phyloP scores from a whole-genome alignment of 1,140 invertebrate species.

The Zaprionus davidi region DNA sequence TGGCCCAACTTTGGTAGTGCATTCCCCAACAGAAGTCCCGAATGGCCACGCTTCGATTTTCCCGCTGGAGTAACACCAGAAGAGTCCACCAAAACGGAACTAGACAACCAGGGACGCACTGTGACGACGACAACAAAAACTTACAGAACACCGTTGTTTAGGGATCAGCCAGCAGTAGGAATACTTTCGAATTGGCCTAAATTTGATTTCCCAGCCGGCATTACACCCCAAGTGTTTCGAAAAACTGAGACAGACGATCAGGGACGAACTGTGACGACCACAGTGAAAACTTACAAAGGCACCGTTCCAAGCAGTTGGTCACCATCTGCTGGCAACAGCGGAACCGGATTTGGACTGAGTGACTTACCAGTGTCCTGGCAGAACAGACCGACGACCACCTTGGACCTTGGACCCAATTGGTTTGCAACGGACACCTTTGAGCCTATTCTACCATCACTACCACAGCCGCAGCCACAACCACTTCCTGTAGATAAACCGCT shows the following conservation, averaged over 20 bases:
- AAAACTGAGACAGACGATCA: slow-evolving; percentile 37
- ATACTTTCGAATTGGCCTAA: slow-evolving; percentile 8
- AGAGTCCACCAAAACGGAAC: slow-evolving; percentile 51
- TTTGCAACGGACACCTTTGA: not conserved
- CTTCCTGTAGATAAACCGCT: not conserved
- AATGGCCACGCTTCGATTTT: slow-evolving; percentile 32
- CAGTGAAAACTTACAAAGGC: not conserved
- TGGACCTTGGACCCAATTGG: slow-evolving; percentile 6
- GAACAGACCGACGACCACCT: not conserved
- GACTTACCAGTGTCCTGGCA: slow-evolving; percentile 3
- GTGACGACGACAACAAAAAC: slow-evolving; percentile 47
- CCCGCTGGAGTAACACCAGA: slow-evolving; percentile 53
- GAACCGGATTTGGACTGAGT: not conserved
- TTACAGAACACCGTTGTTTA: slow-evolving; percentile 8
- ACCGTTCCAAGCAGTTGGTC: slow-evolving; percentile 1
- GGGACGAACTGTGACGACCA: slow-evolving; percentile 35
- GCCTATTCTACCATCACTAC: too few species aligned
- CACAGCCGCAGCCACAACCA: not conserved
- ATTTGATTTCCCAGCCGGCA: slow-evolving; percentile 18
- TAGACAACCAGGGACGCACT: slow-evolving; percentile 47
- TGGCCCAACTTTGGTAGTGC: slow-evolving; percentile 22
- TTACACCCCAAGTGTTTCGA: slow-evolving; percentile 18
- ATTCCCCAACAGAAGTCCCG: not conserved
- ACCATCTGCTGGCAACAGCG: not conserved
- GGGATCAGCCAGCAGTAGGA: not conserved